Evolutionary conservation across 37 sponge, comb jelly and placozoan genomes (phyloP).

Genomic region (Crambe crambe): DNA sequence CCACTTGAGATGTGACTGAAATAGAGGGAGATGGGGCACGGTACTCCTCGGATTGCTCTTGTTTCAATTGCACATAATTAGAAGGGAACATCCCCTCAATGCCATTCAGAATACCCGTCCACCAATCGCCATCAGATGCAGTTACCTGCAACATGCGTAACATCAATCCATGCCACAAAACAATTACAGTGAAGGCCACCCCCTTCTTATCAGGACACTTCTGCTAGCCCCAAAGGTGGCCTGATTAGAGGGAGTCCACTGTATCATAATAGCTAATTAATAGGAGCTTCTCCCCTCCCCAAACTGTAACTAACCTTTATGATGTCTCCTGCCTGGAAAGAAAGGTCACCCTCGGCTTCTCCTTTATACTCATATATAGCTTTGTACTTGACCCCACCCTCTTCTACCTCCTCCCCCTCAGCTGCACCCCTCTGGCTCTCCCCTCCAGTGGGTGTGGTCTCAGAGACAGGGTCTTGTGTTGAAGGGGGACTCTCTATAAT

Average conservation of each 20-base stretch:
- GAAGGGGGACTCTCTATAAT: background rate
- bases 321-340: constrained; percentile 51
- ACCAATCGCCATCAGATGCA: constrained; percentile 71
- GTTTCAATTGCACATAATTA: constrained; percentile 69
- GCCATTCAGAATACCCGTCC: constrained; percentile 72
- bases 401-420: background rate
- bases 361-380: constrained; percentile 63
- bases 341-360: constrained; percentile 59
- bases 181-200: too few relatives aligned
- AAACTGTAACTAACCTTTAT: constrained; percentile 59
- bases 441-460: background rate
- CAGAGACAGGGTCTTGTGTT: too few relatives aligned
- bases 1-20: background rate
- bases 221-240: too few relatives aligned
- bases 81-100: constrained; percentile 74
- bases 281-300: background rate
- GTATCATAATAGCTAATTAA: too few relatives aligned
- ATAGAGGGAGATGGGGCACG: background rate
- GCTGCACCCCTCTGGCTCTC: background rate
- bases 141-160: background rate
- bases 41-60: background rate
- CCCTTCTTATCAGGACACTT: too few relatives aligned
- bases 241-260: too few relatives aligned
- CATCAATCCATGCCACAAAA: too few relatives aligned
- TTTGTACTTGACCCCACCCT: constrained; percentile 3